A percentile compares a stretch with the other conserved stretches of the same genome.
Evolutionary conservation across 2,113 vertebrate species (phyloP).

Genomic region (Strix aluco): DNA sequence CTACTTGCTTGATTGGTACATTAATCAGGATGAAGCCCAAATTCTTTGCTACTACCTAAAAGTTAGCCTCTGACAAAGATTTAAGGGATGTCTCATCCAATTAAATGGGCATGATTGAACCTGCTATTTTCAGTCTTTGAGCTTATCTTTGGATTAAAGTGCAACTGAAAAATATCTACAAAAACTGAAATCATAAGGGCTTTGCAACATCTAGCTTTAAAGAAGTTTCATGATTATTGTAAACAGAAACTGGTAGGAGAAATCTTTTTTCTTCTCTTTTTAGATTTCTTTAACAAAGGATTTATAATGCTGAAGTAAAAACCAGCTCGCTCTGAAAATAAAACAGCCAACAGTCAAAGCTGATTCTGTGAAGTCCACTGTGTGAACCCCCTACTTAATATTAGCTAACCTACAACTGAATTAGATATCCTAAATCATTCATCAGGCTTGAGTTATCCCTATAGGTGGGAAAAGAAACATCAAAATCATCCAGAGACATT

Average conservation of each 20-base stretch:
- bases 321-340: background rate
- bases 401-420: background rate
- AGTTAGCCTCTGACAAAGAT: background rate
- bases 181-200: background rate
- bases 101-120: background rate
- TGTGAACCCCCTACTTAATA: background rate
- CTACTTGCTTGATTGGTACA: background rate
- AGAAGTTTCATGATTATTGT: background rate
- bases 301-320: background rate
- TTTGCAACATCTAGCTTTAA: background rate
- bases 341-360: background rate
- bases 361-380: background rate
- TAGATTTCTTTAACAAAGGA: background rate
- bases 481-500: background rate
- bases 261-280: background rate
- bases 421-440: background rate
- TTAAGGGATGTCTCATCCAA: background rate
- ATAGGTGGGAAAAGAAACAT: background rate
- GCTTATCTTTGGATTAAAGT: background rate
- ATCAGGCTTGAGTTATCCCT: background rate
- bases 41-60: background rate
- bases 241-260: background rate
- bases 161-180: background rate
- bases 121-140: background rate
- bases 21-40: background rate